A percentile compares a stretch with the other conserved stretches of the same genome.
phyloP scores from a whole-genome alignment of 2,113 vertebrate genomes.

The Colistium nudipinnis region DNA sequence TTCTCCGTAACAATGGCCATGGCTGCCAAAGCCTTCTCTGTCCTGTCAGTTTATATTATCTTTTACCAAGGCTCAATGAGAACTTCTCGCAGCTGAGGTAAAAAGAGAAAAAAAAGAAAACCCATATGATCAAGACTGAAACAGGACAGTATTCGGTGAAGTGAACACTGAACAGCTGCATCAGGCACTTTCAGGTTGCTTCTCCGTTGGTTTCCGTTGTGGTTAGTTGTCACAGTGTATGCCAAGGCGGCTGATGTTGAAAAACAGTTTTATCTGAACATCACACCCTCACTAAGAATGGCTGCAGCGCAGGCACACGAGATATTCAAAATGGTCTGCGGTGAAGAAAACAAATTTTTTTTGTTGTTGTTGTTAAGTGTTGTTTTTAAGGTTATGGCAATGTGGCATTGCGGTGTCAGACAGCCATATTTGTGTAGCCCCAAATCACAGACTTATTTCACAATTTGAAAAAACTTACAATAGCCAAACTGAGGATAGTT shows the following conservation, averaged over 20 bases:
- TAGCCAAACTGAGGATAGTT: too few relatives aligned
- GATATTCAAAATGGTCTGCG: not conserved
- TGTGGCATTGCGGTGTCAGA: not conserved
- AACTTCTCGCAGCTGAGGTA: constrained; percentile 5
- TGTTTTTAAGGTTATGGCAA: not conserved
- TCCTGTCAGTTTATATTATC: constrained; percentile 81
- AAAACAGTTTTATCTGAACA: not conserved
- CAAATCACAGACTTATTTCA: too few relatives aligned
- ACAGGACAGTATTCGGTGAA: not conserved
- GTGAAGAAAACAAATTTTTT: not conserved
- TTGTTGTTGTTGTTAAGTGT: too few relatives aligned
- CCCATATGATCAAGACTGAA: not conserved
- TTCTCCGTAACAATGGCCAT: constrained; percentile 71
- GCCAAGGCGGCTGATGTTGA: not conserved
- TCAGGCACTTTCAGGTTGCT: not conserved
- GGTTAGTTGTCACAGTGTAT: not conserved
- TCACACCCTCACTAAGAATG: not conserved
- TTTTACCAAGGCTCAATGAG: constrained; percentile 54
- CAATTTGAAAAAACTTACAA: too few relatives aligned
- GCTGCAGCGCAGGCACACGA: not conserved
- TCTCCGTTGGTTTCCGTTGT: not conserved
- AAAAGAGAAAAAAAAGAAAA: not conserved
- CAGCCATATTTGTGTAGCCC: not conserved
- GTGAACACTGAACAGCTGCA: not conserved
- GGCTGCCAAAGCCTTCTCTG: constrained; percentile 76